A percentile compares a stretch with the other conserved stretches of the same genome.
Evolutionary conservation across 2,797 vertebrate species (phyloP).

Genomic region (Muscicapa striata): DNA sequence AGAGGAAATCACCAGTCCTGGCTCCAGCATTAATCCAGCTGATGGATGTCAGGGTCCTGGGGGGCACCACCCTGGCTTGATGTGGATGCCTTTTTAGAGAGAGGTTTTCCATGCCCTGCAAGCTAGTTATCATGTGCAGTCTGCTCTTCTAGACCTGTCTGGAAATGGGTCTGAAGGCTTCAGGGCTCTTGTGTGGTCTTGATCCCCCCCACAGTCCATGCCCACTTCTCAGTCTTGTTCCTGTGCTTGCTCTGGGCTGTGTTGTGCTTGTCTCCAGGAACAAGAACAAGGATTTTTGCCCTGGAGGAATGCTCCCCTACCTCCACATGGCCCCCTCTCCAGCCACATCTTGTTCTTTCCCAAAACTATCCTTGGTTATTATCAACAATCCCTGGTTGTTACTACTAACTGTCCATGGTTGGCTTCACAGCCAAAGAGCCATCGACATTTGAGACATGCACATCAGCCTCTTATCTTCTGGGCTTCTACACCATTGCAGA

Average conservation of each 20-base stretch:
- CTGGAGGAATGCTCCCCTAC: neutral
- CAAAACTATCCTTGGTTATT: neutral
- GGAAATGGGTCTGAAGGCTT: neutral
- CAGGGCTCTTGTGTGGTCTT: neutral
- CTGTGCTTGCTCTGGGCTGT: neutral
- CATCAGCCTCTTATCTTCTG: neutral
- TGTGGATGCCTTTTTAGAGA: neutral
- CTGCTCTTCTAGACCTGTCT: neutral
- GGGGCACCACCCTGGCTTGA: neutral
- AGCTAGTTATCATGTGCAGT: neutral
- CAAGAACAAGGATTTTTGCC: neutral
- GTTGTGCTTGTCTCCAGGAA: neutral
- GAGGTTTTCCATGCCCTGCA: neutral
- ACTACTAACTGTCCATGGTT: neutral
- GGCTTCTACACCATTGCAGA: neutral
- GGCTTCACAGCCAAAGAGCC: neutral
- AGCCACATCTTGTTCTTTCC: neutral
- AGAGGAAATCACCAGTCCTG: neutral
- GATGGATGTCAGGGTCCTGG: too few species aligned
- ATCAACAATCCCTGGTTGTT: neutral
- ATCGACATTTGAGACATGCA: rapidly evolving
- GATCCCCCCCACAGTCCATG: rapidly evolving
- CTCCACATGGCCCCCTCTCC: neutral
- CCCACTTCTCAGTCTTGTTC: neutral
- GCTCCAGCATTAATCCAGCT: neutral